phyloP scores from a whole-genome alignment of 2,113 vertebrate genomes.

The Dicrurus megarhynchus region DNA sequence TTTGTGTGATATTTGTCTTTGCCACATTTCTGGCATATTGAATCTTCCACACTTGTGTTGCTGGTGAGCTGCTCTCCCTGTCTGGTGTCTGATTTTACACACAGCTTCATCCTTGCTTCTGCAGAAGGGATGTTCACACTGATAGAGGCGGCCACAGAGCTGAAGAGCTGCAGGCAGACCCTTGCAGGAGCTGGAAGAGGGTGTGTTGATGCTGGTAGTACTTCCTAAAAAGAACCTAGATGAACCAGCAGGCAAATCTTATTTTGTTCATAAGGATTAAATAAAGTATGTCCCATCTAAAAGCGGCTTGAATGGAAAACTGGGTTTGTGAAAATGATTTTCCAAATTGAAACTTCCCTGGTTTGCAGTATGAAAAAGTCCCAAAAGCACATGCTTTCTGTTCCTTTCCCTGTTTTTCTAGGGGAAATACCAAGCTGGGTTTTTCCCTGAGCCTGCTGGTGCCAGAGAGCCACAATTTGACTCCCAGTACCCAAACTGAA shows the following conservation, averaged over 20 bases:
- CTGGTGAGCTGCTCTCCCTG: background rate
- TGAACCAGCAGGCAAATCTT: background rate
- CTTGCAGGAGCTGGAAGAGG: background rate
- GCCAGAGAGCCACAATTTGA: background rate
- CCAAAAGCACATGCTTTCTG: background rate
- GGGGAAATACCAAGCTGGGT: background rate
- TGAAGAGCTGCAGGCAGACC: background rate
- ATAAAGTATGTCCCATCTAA: background rate
- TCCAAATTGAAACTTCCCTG: background rate
- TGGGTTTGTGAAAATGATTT: background rate
- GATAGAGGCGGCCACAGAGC: background rate
- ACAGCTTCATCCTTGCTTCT: background rate
- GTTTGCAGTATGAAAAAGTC: background rate
- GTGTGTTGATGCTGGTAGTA: background rate
- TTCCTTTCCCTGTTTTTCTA: background rate
- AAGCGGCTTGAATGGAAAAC: background rate
- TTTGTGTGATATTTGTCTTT: background rate
- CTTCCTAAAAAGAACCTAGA: background rate
- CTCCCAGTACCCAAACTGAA: background rate
- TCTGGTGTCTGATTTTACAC: background rate
- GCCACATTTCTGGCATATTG: background rate
- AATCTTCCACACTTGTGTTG: background rate
- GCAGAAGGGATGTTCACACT: background rate
- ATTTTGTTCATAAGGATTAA: background rate
- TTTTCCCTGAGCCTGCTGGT: background rate